Percentiles rank a stretch among this genome's conserved stretches.
phyloP scores from a whole-genome alignment of 1,140 invertebrate genomes.

The Drosophila erecta region DNA sequence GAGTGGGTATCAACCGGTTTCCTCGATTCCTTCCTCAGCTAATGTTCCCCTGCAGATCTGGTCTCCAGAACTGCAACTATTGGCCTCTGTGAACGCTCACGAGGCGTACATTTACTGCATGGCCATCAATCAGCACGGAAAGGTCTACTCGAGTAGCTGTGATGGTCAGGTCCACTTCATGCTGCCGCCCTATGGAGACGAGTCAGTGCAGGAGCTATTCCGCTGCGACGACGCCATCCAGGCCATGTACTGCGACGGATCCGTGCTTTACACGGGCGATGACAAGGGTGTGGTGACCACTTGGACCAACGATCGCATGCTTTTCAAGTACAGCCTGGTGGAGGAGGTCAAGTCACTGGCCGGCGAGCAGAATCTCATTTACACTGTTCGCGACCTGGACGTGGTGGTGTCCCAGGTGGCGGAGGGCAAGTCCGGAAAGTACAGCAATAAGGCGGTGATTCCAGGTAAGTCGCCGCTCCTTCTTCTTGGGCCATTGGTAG shows the following conservation, averaged over 20 bases:
- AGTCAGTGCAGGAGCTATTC: constrained; percentile 60
- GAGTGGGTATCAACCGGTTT: constrained; percentile 58
- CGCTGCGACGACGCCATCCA: constrained; percentile 78
- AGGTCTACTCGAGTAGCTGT: constrained; percentile 81
- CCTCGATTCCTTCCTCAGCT: background rate
- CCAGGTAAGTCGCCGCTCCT: constrained; percentile 74
- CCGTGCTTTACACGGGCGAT: constrained; percentile 76
- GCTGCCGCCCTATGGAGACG: constrained; percentile 64
- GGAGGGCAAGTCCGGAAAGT: constrained; percentile 74
- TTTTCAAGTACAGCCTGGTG: constrained; percentile 81
- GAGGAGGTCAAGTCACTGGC: constrained; percentile 81
- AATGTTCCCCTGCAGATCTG: constrained; percentile 48
- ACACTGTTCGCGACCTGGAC: constrained; percentile 78
- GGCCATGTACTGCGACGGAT: constrained; percentile 72
- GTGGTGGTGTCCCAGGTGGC: constrained; percentile 69
- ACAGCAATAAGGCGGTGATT: constrained; percentile 74
- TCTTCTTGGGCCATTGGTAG: constrained; percentile 62
- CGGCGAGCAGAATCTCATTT: constrained; percentile 70
- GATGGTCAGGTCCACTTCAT: constrained; percentile 79
- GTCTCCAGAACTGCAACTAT: constrained; percentile 60
- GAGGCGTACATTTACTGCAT: constrained; percentile 81
- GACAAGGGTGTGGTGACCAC: constrained; percentile 82
- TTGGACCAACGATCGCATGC: constrained; percentile 80
- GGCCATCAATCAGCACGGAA: constrained; percentile 71
- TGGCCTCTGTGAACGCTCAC: constrained; percentile 64